phyloP scores from a whole-genome alignment of 2,797 vertebrate species.

The Hyperoplus immaculatus region DNA sequence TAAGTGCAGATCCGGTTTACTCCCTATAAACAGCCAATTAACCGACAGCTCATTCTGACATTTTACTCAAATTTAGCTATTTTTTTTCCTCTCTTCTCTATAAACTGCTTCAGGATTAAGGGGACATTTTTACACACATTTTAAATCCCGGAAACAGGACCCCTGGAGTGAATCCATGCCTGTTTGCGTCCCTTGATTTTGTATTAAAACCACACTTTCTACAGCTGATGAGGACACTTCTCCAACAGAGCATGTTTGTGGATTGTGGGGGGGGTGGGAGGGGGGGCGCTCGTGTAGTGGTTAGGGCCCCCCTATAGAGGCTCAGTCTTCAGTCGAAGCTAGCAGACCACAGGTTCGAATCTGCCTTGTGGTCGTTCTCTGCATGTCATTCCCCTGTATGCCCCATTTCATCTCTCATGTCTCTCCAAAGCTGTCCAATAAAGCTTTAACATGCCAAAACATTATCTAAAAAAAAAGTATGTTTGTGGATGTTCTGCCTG shows the following conservation, averaged over 20 bases:
- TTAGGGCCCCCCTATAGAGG: too few species aligned
- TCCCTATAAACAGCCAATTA: not conserved
- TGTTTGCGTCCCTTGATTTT: not conserved
- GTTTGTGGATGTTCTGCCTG: not conserved
- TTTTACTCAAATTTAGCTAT: not conserved
- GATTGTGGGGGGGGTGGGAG: too few species aligned
- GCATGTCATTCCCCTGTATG: too few species aligned
- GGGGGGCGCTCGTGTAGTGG: too few species aligned
- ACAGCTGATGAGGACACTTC: not conserved
- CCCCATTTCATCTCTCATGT: too few species aligned
- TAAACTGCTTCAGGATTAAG: not conserved
- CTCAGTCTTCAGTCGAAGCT: too few species aligned
- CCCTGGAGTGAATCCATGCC: constrained; percentile 6
- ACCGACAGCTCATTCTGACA: not conserved
- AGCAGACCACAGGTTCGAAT: too few species aligned
- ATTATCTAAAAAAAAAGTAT: not conserved
- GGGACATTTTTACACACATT: constrained; percentile 6
- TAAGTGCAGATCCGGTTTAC: not conserved
- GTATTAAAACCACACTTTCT: not conserved
- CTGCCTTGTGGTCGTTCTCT: too few species aligned
- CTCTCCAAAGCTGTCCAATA: too few species aligned
- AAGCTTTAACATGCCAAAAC: too few species aligned
- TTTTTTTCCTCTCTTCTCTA: not conserved
- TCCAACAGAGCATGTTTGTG: constrained; percentile 9
- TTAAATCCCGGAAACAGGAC: not conserved